Evolutionary conservation across 2,888 invertebrate species (phyloP), one percentile per base, ranked within the genome.

Genomic region (Orthosia gothica): DNA sequence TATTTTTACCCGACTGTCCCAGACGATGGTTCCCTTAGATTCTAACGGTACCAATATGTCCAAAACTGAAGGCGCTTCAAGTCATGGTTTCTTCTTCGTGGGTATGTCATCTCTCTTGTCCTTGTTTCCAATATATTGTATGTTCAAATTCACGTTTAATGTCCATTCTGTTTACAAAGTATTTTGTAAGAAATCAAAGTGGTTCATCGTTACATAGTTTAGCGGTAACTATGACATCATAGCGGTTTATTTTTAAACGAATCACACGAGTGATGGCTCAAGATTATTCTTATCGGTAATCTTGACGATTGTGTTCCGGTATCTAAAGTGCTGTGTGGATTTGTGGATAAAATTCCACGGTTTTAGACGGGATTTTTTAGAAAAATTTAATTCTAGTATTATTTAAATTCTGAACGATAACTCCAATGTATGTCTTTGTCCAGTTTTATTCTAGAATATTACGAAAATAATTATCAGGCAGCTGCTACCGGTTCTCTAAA

Each of bases 241-340:
- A 62, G 26, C 26, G 7, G 52, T 70, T 63, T 81, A 81, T 81
- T 76, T 81, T 66, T 81, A 71, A 62, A 47, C 58, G 62, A 65
- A 68, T 40, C 70, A 63, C 23, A 52, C 12, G 49, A n/a, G 45
- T 55, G 84, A 67, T 61, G 52, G 40, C 47, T 61, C 13, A 52
- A 54, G 59, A 67, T 70, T 61, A 62, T 26, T 66, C 20, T 80
- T 81, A 76, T 81, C 84, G 70, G 0, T 61, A n/a, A 70, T 84
- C 75, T 73, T 74, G 70, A 52, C 40, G 12, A 55, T 49, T 68
- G 20, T 81, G 62, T 80, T 84, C 76, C 70, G 61, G 47, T 69
- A 65, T 57, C 26, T 52, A 26, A 65, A 66, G 82, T 23, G 49
- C 20, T 50, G 11, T 49, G 32, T 11, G 11, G 47, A 49, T 65